Evolutionary conservation across 1,140 invertebrate genomes (phyloP), one percentile per base, ranked within the genome.

Genomic region (Pomacea maculata): DNA sequence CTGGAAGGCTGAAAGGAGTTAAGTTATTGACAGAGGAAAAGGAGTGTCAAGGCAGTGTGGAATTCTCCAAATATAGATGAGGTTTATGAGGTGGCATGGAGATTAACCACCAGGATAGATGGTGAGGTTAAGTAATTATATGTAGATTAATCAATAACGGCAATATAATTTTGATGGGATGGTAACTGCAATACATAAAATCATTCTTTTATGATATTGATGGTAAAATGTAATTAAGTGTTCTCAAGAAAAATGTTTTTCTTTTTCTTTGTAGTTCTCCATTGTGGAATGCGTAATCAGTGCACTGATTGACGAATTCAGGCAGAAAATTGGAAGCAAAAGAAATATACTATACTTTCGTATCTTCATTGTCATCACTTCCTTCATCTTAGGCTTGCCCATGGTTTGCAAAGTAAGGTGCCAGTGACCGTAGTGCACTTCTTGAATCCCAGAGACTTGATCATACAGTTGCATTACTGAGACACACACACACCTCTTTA

Each of bases 401-500:
- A 95, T 95, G 94, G 93, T 95, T n/a, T 94, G 94, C 68, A 91
- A 94, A 81, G 94, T 95, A 89, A 93, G 84, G 83, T 72, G 54
- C 52, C 45, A 55, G 67, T 25, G 10, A 15, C 25, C 25, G 25
- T 19, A 15, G 67, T n/a, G 12, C 34, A 45, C 34, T 25, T 25
- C 34, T 45, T 45, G 34, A 45, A 45, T 45, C 2, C 34, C 34
- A 45, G 34, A 45, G 6, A 6, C 34, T 45, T 45, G 34, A 45
- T 45, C 34, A 1, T 45, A 45, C 6, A 6, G 34, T 6, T 45
- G 34, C 34, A 45, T 45, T 45, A 45, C 34, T 45, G 34, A 45
- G 34, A 45, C 34, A 45, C 34, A 45, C 34, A 45, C 34, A 45
- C 34, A 45, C 34, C 34, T 45, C 34, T 45, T 45, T 45, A 45